Percentiles rank a stretch among this genome's conserved stretches.
Conservation (phyloP, 2,113 vertebrate species). For the Tetrax tetrax region DNA sequence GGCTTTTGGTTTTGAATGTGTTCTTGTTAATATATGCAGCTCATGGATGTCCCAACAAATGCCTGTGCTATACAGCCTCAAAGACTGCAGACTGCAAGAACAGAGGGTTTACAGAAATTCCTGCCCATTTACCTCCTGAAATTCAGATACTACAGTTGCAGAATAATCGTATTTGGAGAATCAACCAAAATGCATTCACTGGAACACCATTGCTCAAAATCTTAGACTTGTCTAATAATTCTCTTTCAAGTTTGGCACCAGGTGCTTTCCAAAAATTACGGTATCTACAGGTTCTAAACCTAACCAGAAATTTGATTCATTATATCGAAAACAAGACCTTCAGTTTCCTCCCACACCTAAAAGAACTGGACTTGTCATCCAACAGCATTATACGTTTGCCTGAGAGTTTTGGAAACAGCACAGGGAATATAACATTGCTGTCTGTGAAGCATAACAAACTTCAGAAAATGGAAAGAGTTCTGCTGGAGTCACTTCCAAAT, state of each 20-base stretch:
- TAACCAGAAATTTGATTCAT: constrained; percentile 87
- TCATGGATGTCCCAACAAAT: constrained; percentile 84
- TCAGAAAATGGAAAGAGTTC: constrained; percentile 81
- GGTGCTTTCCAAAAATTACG: constrained; percentile 84
- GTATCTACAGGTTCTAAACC: constrained; percentile 83
- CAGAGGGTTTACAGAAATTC: constrained; percentile 86
- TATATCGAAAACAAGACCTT: constrained; percentile 88
- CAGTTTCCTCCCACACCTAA: constrained; percentile 83
- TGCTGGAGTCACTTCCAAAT: constrained; percentile 86
- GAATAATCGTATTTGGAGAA: constrained; percentile 87
- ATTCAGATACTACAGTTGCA: constrained; percentile 88
- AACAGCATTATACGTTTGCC: constrained; percentile 88
- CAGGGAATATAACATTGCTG: constrained; percentile 87
- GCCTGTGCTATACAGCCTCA: constrained; percentile 81
- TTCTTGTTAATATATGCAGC: constrained; percentile 54
- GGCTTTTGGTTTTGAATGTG: constrained; percentile 69
- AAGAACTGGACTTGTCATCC: constrained; percentile 89
- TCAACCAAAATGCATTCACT: constrained; percentile 84
- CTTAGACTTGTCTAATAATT: constrained; percentile 93
- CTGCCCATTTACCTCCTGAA: constrained; percentile 80
- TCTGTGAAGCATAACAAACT: constrained; percentile 87
- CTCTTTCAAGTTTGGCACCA: constrained; percentile 83
- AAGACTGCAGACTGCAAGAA: constrained; percentile 89
- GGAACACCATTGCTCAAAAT: constrained; percentile 82
- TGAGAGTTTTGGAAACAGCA: constrained; percentile 80